Base-by-base conservation (phyloP, 2,888 invertebrate species). In the Lepeophtheirus nordmannii region DNA sequence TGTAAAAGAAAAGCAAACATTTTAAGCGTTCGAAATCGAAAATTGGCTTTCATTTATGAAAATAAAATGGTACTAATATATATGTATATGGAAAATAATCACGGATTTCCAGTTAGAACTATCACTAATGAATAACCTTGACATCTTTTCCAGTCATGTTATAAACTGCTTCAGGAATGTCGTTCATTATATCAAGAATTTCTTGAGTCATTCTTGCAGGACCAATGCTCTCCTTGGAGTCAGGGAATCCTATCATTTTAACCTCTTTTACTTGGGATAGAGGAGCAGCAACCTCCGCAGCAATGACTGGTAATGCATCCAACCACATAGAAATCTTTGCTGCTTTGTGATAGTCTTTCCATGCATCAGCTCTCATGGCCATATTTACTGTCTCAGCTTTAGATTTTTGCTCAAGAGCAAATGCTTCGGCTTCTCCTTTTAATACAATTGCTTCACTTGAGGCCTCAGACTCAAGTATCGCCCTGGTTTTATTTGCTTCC, bases 331-430 rank as follows among this genome's bases (percentile, higher is more conserved):
- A 17, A 17, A 66, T 84, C 86, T 92, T 89, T 10, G 92, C 92
- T 40, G 92, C 92, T 65, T 87, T 90, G 70, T 92, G 88, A 76
- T 96, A 96, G 74, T 93, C 92, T 74, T 87, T 87, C 85, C 88
- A 96, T 17, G 96, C 96, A 72, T 93, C 92, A 0, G 94, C 96
- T 74, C 96, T 96, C 78, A 90, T 91, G 1, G 87, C 83, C 90
- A 96, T 92, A 78, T 94, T 93, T 76, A 91, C 93, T 0, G 94
- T 92, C 74, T 96, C 94, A 1, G 96, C 96, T 70, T 84, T 87
- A 0, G 94, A 94, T 77, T 91, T 92, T 0, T 89, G 92, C 72
- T 89, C 85, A 73, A 96, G 88, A 30, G 96, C 91, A 75, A 82
- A 93, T 0, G 96, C 94, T 77, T 80, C 78, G 0, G 80, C 80